Percentiles rank a stretch among this genome's conserved stretches.
Evolutionary conservation across 2,888 invertebrate species (phyloP).

Genomic region (Scrobipalpa costella): DNA sequence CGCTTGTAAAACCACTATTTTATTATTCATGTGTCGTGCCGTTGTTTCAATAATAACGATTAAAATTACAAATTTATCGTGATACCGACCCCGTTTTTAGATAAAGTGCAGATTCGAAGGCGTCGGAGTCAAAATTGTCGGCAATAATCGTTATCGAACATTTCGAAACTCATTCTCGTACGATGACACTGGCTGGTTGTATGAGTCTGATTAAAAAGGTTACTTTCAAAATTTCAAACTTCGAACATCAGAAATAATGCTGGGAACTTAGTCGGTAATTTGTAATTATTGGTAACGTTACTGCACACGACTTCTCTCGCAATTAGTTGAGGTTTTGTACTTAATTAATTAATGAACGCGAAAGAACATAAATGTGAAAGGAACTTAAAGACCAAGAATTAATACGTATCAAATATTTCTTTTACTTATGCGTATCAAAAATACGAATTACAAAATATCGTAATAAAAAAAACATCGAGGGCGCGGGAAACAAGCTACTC

Average conservation of each 20-base stretch:
- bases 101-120: conserved; percentile 58
- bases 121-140: conserved; percentile 43
- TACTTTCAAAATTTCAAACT: conserved; percentile 12
- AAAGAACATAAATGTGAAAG: neutral
- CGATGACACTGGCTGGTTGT: conserved; percentile 46
- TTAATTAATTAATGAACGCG: neutral
- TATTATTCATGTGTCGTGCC: conserved; percentile 61
- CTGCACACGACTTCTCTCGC: neutral
- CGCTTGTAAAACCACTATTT: conserved; percentile 67
- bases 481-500: too few relatives aligned
- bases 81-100: conserved; percentile 59
- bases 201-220: conserved; percentile 1
- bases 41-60: conserved; percentile 76
- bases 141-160: conserved; percentile 52
- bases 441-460: too few relatives aligned
- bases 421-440: too few relatives aligned
- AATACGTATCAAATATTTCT: too few relatives aligned
- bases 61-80: conserved; percentile 75
- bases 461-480: too few relatives aligned
- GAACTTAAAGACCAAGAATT: neutral
- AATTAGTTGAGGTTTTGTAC: neutral
- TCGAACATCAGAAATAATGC: conserved; percentile 22
- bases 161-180: conserved; percentile 40
- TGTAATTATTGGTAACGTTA: neutral
- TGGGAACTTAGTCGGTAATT: conserved; percentile 3